Percentiles rank a stretch among this genome's conserved stretches.
Conservation (phyloP, 2,113 vertebrate species). For the Halcyon senegalensis region DNA sequence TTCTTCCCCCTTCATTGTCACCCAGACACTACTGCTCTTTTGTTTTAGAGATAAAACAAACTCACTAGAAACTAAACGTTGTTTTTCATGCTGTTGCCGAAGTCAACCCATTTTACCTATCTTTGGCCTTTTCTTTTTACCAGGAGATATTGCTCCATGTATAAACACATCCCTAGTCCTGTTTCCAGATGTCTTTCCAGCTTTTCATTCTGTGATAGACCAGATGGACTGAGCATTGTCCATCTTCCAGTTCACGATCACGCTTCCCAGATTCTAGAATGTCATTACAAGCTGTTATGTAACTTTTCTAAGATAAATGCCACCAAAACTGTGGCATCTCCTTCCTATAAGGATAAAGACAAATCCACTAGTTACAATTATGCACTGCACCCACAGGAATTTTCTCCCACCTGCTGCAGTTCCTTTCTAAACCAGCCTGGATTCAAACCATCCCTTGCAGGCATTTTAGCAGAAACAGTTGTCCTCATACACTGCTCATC, state of each 20-base stretch:
- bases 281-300: neutral
- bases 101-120: neutral
- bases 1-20: neutral
- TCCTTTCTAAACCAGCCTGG: neutral
- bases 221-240: neutral
- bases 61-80: neutral
- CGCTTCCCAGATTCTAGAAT: neutral
- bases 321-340: neutral
- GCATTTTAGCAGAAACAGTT: neutral
- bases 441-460: neutral
- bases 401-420: neutral
- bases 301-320: neutral
- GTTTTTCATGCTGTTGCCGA: neutral
- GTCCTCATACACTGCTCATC: neutral
- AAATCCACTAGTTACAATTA: neutral
- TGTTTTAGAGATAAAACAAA: neutral
- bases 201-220: neutral
- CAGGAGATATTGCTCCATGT: neutral
- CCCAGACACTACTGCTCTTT: neutral
- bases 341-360: neutral
- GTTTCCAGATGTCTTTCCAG: neutral
- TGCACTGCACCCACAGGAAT: neutral
- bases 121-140: neutral
- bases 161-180: neutral
- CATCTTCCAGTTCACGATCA: neutral